Evolutionary conservation across 2,888 invertebrate species (phyloP).

Genomic region (Odontocolon sp.): DNA sequence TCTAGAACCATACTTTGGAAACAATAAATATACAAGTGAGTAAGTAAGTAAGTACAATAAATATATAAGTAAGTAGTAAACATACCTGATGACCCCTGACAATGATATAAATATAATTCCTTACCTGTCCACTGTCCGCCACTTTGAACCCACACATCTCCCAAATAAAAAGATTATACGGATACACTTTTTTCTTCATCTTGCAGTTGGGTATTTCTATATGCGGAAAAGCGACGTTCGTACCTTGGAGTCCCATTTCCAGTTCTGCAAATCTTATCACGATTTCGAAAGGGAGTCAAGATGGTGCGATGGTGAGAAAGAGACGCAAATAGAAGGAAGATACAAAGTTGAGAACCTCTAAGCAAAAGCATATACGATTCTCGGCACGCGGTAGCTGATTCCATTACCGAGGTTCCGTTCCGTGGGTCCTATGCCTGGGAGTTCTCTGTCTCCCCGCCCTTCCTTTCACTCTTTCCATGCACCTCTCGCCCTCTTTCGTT

Average conservation of each 20-base stretch:
- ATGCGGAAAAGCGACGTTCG: background rate
- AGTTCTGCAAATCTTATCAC: constrained; percentile 9
- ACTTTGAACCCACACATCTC: background rate
- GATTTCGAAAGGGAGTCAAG: constrained; percentile 23
- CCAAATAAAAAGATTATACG: background rate
- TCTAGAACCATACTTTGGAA: too few species aligned
- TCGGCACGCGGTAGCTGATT: constrained; percentile 73
- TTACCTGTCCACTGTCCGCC: too few species aligned
- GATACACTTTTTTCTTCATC: background rate
- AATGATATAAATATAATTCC: too few species aligned
- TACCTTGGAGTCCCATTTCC: background rate
- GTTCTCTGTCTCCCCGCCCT: constrained; percentile 38
- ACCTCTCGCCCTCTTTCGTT: background rate
- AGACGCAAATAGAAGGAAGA: constrained; percentile 39
- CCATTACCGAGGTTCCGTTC: constrained; percentile 71
- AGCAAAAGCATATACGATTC: constrained; percentile 66
- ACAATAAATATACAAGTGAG: too few species aligned
- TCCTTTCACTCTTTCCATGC: constrained; percentile 5
- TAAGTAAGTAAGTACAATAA: too few species aligned
- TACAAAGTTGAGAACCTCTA: constrained; percentile 64
- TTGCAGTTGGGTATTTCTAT: background rate
- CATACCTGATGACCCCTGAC: too few species aligned
- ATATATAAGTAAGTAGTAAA: too few species aligned
- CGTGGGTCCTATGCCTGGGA: constrained; percentile 44
- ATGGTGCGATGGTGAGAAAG: constrained; percentile 1